Base-by-base conservation (phyloP, 2,113 vertebrate genomes). In the Dinomys branickii region DNA sequence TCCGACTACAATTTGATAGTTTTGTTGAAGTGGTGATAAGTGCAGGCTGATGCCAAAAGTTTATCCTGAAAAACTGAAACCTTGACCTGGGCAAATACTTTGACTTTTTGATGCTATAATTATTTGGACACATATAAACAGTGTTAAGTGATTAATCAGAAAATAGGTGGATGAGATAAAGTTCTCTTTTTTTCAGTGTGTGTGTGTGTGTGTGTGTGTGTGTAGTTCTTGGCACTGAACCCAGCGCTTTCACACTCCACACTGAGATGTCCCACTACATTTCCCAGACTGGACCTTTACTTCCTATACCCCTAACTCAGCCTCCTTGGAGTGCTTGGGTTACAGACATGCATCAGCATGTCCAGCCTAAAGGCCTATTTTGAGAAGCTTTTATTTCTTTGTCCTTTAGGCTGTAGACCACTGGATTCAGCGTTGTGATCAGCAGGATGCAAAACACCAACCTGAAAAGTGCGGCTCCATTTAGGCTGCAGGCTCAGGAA, bases 401-500 rank as follows among this genome's bases (percentile, higher is more conserved):
- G 16, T 69, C n/a, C 65, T 3, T 69, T 16, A 19, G 35, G 35
- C 33, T 69, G 65, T n/a, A n/a, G 65, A 17, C 35, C 16, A 19
- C n/a, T n/a, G 65, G 14, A 19, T 35, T n/a, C 33, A n/a, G 65
- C 65, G 17, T 3, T 19, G 35, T 69, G 33, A 17, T n/a, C 35
- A n/a, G 16, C 65, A 69, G 65, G 65, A 19, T 69, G 35, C 16
- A n/a, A 69, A 98, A 97, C 47, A 98, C 71, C 0, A 0, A 9
- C 65, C 41, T 41, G 26, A 24, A 65, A 41, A 14, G 96, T 69
- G 58, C 97, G 95, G 7, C 30, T 97, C 1, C 98, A 97, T 35
- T 94, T 96, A 38, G 65, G 89, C 54, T 94, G 94, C 77, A 95
- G 44, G 30, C 94, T 93, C 52, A 93, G 95, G 13, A 97, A 97